Evolutionary conservation across 2,888 invertebrate genomes (phyloP).

Genomic region (Brachyopa scutellaris): DNA sequence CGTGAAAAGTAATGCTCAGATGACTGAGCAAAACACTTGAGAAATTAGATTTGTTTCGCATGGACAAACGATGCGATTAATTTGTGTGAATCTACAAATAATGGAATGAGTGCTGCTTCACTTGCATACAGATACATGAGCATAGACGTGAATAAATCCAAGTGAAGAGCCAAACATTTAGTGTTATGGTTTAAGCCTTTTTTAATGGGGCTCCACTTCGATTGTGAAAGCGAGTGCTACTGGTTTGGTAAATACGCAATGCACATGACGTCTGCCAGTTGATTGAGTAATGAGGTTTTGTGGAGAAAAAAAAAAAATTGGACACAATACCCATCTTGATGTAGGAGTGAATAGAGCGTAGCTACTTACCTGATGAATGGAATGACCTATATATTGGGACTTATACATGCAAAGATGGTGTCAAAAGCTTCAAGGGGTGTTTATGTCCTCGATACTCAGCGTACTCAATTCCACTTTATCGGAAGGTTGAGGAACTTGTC

Average conservation of each 20-base stretch:
- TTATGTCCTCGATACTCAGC: too few species aligned
- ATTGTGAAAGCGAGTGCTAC: conserved; percentile 38
- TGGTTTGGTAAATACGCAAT: conserved; percentile 19
- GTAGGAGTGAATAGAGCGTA: conserved; percentile 2
- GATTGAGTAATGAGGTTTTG: conserved; percentile 24
- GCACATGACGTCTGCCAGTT: not conserved
- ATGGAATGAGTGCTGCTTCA: conserved; percentile 4
- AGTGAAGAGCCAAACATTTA: conserved; percentile 10
- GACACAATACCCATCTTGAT: not conserved
- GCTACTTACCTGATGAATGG: not conserved
- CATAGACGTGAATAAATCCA: not conserved
- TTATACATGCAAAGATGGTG: not conserved
- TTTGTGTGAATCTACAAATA: conserved; percentile 43
- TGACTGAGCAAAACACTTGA: conserved; percentile 43
- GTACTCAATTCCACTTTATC: too few species aligned
- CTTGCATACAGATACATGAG: not conserved
- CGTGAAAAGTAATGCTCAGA: conserved; percentile 6
- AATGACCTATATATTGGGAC: conserved; percentile 6
- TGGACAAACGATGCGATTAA: conserved; percentile 39
- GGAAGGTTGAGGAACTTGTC: too few species aligned
- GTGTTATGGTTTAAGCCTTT: conserved; percentile 6
- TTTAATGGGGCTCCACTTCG: conserved; percentile 3
- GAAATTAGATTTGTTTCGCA: conserved; percentile 46
- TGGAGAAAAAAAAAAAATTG: too few species aligned
- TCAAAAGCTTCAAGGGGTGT: conserved; percentile 7